Evolutionary conservation across 2,888 invertebrate species (phyloP), one percentile per base, ranked within the genome.

Genomic region (Branchipolynoe longqiensis): DNA sequence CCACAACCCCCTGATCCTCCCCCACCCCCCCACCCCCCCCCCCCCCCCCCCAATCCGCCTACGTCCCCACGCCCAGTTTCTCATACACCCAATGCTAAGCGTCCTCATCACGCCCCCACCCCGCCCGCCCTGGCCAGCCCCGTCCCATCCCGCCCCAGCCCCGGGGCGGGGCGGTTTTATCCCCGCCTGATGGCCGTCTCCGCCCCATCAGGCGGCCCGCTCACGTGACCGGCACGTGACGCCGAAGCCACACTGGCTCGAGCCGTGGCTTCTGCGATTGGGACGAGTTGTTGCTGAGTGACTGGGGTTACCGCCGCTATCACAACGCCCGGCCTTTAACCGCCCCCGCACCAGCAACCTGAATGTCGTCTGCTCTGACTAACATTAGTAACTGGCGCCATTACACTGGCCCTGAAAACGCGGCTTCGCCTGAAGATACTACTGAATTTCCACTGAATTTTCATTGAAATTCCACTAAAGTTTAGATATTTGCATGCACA

Each of bases 181-280:
- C 54, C 78, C 48, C 41, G 48, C 41, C 48, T 78, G 78, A 78
- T 78, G 48, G 78, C 33, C 54, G 78, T 78, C 78, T 78, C 48
- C 48, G 48, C 48, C 78, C 28, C 78, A 78, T 78, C 78, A 48
- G 48, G 31, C 28, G 78, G 48, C n/a, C 78, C n/a, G 28, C 78
- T 78, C 78, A 78, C 78, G 78, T 78, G 31, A 4, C 2, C 1
- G n/a, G 48, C 54, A 41, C 78, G 78, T 78, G 78, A 41, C 48
- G 31, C 78, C 48, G 78, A 62, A 62, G 62, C 62, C 62, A 62
- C 62, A 62, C 3, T 62, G 25, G 62, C 25, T 31, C 28, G 28
- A 25, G 31, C 28, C 31, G 62, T 62, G 62, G 62, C 62, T 62
- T 62, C 62, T 25, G 12, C 62, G 62, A 62, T 62, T 62, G 62